These are phyloP conservation scores for Enteromius fasciolatus DNA, from an alignment of 2,797 vertebrate genomes.

Conservation along the genomic window DNA sequence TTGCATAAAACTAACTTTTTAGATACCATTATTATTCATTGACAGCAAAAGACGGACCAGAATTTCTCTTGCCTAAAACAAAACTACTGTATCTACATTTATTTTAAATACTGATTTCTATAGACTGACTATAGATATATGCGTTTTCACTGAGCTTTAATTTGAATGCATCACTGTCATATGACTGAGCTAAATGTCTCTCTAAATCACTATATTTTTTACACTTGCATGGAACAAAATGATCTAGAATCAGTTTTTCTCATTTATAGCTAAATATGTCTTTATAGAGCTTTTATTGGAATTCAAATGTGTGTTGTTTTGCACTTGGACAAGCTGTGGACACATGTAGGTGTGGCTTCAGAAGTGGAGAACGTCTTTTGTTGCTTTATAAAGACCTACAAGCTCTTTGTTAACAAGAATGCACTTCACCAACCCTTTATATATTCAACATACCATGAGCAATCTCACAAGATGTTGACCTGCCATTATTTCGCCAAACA, in stretches of 20 bases:
- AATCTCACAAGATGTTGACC: constrained; percentile 19
- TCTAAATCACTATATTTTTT: not conserved
- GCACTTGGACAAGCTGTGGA: not conserved
- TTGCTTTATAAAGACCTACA: not conserved
- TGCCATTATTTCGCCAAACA: constrained; percentile 16
- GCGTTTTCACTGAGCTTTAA: not conserved
- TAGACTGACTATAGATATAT: not conserved
- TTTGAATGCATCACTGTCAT: not conserved
- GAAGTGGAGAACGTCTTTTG: not conserved
- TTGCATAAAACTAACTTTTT: not conserved
- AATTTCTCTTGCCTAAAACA: not conserved
- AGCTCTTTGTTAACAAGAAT: constrained; percentile 18
- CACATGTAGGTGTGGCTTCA: constrained; percentile 2
- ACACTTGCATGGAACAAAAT: not conserved
- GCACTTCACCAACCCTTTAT: not conserved
- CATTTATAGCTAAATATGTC: too few relatives aligned
- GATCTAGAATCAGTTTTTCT: not conserved
- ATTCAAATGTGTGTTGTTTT: not conserved
- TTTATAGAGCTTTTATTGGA: not conserved
- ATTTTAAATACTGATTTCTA: not conserved
- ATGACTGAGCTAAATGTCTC: not conserved
- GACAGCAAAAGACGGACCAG: not conserved
- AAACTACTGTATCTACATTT: not conserved
- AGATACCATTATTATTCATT: not conserved
- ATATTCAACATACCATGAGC: not conserved